Percentiles rank a stretch among this genome's conserved stretches.
phyloP scores from a whole-genome alignment of 2,113 vertebrate species.

The Pagrus major region DNA sequence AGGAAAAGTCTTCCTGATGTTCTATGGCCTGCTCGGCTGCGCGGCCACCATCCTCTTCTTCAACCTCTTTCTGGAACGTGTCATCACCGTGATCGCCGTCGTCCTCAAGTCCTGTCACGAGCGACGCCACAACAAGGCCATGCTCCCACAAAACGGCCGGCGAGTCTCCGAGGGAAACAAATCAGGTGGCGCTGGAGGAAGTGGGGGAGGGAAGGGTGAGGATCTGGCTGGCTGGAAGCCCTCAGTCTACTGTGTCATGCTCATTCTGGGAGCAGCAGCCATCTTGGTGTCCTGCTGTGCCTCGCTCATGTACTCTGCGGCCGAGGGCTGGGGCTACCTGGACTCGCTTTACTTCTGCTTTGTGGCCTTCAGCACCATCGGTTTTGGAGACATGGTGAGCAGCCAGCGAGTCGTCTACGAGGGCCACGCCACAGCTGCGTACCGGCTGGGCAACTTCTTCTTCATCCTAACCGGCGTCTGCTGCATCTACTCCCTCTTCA shows the following conservation, averaged over 20 bases:
- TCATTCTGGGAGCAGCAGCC: conserved; percentile 93
- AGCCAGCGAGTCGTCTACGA: conserved; percentile 91
- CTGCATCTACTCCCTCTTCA: conserved; percentile 98
- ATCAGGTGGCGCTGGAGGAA: conserved; percentile 46
- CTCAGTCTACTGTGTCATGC: conserved; percentile 96
- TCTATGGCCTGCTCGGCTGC: conserved; percentile 95
- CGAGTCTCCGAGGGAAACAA: conserved; percentile 54
- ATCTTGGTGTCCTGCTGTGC: conserved; percentile 94
- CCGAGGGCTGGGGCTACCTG: conserved; percentile 95
- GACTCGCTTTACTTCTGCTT: conserved; percentile 99
- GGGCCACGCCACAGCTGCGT: conserved; percentile 83
- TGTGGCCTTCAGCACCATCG: conserved; percentile 98
- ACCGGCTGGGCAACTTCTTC: conserved; percentile 92
- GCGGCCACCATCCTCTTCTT: conserved; percentile 97
- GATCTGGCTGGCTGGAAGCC: conserved; percentile 93
- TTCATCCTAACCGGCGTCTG: conserved; percentile 97
- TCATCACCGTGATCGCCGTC: conserved; percentile 93
- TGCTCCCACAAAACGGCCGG: conserved; percentile 77
- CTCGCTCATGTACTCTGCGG: conserved; percentile 92
- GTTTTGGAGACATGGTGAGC: conserved; percentile 98
- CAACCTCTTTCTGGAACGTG: conserved; percentile 96
- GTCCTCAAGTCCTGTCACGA: conserved; percentile 91
- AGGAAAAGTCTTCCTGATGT: conserved; percentile 96
- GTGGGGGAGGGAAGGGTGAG: conserved; percentile 71
- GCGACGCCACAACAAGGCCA: conserved; percentile 86